A percentile compares a stretch with the other conserved stretches of the same genome.
phyloP scores from a whole-genome alignment of 2,797 vertebrate genomes.

The Pogoniulus pusillus region DNA sequence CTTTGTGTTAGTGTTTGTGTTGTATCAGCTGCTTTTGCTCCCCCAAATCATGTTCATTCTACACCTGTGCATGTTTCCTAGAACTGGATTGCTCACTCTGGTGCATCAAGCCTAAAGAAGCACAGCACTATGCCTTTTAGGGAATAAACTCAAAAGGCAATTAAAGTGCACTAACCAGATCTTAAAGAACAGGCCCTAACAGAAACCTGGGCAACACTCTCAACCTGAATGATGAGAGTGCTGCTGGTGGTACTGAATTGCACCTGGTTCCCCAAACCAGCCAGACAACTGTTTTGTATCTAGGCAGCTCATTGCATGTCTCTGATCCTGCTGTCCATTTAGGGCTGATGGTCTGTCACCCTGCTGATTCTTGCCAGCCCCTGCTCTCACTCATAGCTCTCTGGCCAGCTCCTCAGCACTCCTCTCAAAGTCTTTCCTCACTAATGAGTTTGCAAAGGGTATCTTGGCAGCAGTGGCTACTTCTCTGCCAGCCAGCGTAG shows the following conservation, averaged over 20 bases:
- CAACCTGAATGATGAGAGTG: background rate
- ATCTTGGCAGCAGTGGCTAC: background rate
- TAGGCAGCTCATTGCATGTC: background rate
- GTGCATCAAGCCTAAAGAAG: background rate
- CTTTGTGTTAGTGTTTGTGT: background rate
- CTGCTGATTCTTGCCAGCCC: background rate
- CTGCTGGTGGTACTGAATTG: background rate
- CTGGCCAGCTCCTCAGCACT: background rate
- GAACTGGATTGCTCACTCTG: background rate
- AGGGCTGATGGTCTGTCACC: background rate
- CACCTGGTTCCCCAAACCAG: background rate
- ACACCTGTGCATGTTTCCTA: background rate
- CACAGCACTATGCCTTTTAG: background rate
- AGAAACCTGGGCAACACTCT: background rate
- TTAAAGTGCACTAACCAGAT: background rate
- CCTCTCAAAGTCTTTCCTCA: background rate
- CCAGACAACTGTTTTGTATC: fast-evolving
- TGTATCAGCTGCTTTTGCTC: background rate
- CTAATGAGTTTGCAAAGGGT: background rate
- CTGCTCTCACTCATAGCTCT: background rate
- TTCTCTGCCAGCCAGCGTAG: background rate
- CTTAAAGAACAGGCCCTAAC: background rate
- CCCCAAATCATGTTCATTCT: background rate
- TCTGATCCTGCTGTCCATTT: background rate
- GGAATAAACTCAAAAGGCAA: background rate